Percentiles rank a stretch among this genome's conserved stretches.
Evolutionary conservation across 2,888 invertebrate species (phyloP).

Genomic region (Volucella zonaria): DNA sequence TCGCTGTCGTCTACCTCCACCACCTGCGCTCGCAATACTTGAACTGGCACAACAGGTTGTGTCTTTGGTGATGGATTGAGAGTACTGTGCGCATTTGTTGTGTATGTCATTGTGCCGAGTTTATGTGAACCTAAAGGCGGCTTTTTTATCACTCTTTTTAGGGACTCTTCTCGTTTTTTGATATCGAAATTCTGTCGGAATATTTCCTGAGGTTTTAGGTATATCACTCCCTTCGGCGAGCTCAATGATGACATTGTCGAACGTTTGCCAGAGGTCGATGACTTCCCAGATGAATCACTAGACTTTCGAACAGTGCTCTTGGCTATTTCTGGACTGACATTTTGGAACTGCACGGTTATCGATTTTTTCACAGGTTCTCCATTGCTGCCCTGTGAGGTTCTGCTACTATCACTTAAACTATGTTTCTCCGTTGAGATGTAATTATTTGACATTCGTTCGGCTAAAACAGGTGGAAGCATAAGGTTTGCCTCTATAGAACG

Average conservation of each 20-base stretch:
- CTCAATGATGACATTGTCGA: slow-evolving; percentile 6
- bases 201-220: slow-evolving; percentile 65
- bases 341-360: slow-evolving; percentile 58
- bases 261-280: slow-evolving; percentile 25
- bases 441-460: slow-evolving; percentile 11
- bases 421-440: slow-evolving; percentile 38
- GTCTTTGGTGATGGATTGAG: background rate
- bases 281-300: background rate
- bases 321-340: slow-evolving; percentile 42
- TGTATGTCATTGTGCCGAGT: background rate
- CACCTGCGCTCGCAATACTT: background rate
- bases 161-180: no score
- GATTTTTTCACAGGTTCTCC: slow-evolving; percentile 2
- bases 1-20: slow-evolving; percentile 6
- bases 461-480: slow-evolving; percentile 27
- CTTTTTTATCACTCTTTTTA: no score
- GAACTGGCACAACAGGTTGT: background rate
- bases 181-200: slow-evolving; percentile 20
- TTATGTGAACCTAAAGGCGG: background rate
- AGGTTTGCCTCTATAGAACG: slow-evolving; percentile 19
- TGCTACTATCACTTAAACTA: slow-evolving; percentile 15
- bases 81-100: background rate
- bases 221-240: slow-evolving; percentile 54
- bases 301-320: slow-evolving; percentile 46
- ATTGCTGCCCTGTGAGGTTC: background rate